Evolutionary conservation across 2,797 vertebrate species (phyloP), one percentile per base, ranked within the genome.

Genomic region (Tragopan temminckii): DNA sequence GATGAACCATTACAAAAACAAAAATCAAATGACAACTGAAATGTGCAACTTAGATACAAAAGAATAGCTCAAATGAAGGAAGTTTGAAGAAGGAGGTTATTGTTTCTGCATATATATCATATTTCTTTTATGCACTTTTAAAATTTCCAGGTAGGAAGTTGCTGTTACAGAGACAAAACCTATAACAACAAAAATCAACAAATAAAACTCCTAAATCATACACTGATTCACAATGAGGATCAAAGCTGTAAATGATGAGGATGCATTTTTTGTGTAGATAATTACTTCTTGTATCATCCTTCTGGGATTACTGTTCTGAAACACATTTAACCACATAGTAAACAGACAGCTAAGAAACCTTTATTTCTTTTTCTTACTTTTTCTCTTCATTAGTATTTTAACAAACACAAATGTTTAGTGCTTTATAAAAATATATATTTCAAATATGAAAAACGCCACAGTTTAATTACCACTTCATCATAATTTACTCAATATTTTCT

Each of bases 111-210:
- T 67, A 83, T 85, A 91, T 91, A 93, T 86, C 36, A 15, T 53
- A 42, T 83, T 94, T 87, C 27, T 92, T 74, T 92, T 59, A 69
- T 64, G 20, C 40, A 48, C 11, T 78, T 90, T 90, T 85, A 98
- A 75, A 77, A 94, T 96, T 98, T 97, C 95, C 94, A 97, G 85
- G 95, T 97, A 48, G 80, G 67, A 52, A 53, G 42, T 90, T 85
- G 43, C 85, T 94, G 89, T 88, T 70, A 95, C 40, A 89, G 93
- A 92, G 7, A 85, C 43, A 85, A 72, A 92, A 79, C 76, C 70
- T 64, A 35, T 25, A 57, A 53, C 59, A 50, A 79, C 66, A 61
- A 17, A 53, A 35, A 46, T 0, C 3, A 27, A 1, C 15, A 24
- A 33, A n/a, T 11, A 59, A 86, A 70, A 17, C 76, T 80, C 18